Evolutionary conservation across 2,113 vertebrate genomes (phyloP).

Genomic region (Oceanites oceanicus): DNA sequence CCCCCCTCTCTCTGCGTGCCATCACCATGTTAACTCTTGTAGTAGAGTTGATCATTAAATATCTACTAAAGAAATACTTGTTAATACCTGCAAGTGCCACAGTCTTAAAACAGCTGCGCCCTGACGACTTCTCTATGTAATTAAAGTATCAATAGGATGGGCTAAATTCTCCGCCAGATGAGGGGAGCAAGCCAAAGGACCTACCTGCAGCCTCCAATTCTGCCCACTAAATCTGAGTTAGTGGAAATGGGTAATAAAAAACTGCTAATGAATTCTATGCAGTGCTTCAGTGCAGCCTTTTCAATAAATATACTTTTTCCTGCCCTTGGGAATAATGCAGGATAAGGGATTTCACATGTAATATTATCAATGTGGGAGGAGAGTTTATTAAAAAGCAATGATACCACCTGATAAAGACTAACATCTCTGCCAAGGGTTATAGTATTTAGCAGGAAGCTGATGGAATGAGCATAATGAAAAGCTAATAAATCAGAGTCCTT

Average conservation of each 20-base stretch:
- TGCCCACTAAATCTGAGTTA: background rate
- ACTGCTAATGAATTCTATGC: slow-evolving; percentile 35
- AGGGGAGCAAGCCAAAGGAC: background rate
- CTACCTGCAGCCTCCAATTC: background rate
- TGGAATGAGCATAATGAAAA: slow-evolving; percentile 67
- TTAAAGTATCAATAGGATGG: background rate
- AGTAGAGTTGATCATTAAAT: slow-evolving; percentile 62
- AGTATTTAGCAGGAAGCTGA: slow-evolving; percentile 67
- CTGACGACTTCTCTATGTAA: background rate
- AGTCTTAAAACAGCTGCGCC: background rate
- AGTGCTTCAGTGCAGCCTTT: slow-evolving; percentile 21
- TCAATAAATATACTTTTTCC: slow-evolving; percentile 18
- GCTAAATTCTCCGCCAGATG: background rate
- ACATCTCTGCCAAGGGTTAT: slow-evolving; percentile 61
- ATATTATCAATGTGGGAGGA: slow-evolving; percentile 47
- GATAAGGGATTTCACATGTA: slow-evolving; percentile 50
- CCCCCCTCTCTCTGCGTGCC: slow-evolving; percentile 7
- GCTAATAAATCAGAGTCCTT: slow-evolving; percentile 70
- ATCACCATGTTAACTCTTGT: slow-evolving; percentile 58
- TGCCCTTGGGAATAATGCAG: slow-evolving; percentile 37
- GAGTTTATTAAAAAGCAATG: slow-evolving; percentile 74
- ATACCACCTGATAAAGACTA: slow-evolving; percentile 67
- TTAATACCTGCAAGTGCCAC: background rate
- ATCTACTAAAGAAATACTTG: slow-evolving; percentile 46
- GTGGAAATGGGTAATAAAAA: background rate